phyloP scores from a whole-genome alignment of 2,113 vertebrate species.

The Paramisgurnus dabryanus region DNA sequence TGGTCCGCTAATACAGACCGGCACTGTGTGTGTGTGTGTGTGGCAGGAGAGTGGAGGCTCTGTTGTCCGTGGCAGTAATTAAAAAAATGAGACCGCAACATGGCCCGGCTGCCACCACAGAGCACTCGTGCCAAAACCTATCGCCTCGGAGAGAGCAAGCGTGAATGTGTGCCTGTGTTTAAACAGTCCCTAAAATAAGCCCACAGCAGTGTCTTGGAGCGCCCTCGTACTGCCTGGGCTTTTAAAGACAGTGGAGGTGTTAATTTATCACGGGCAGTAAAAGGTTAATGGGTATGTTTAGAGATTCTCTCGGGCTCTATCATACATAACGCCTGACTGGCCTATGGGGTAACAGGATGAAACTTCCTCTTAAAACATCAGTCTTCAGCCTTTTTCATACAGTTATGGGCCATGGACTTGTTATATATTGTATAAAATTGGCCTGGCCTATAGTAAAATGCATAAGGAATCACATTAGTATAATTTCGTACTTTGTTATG shows the following conservation, averaged over 20 bases:
- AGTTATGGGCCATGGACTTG: too few relatives aligned
- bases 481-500: too few relatives aligned
- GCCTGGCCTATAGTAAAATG: too few relatives aligned
- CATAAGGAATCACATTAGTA: neutral
- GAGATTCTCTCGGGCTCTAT: constrained; percentile 44
- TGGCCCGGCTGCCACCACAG: constrained; percentile 45
- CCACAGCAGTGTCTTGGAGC: constrained; percentile 28
- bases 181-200: constrained; percentile 27
- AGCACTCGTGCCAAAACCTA: constrained; percentile 41
- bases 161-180: neutral
- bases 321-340: neutral
- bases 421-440: too few relatives aligned
- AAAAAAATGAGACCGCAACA: constrained; percentile 67
- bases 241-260: constrained; percentile 63
- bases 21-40: constrained; percentile 64
- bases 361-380: neutral
- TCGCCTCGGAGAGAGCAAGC: neutral
- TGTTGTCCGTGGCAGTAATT: constrained; percentile 69
- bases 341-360: neutral
- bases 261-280: constrained; percentile 55
- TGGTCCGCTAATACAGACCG: constrained; percentile 89
- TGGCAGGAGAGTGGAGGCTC: constrained; percentile 16
- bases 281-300: constrained; percentile 74
- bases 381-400: too few relatives aligned
- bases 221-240: neutral